Base-by-base conservation (phyloP, 2,797 vertebrate genomes). In the Scolopax rusticola region DNA sequence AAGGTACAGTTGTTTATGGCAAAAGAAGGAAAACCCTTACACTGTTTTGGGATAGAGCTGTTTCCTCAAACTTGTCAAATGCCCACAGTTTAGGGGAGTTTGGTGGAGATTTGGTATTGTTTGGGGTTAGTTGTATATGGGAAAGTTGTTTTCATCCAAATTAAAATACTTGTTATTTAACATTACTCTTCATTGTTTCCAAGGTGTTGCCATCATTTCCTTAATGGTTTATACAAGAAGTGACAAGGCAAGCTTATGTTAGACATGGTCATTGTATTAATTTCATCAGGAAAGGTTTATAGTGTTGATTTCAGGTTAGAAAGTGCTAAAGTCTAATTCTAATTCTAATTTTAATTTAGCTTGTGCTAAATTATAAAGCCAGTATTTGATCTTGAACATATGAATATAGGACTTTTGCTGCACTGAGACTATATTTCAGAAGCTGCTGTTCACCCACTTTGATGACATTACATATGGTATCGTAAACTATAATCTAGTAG, bases 401-500 rank as follows among this genome's bases (percentile, higher is more conserved):
- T 12, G 9, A 82, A 64, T 76, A 79, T 28, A 93, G 25, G 12
- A 13, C 23, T 95, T 84, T 70, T 40, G 24, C 40, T 93, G 59
- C 41, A 13, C 6, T 0, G 9, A 73, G 36, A 27, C 12, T 83
- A 48, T 92, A 87, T 88, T 96, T 97, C 82, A 84, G 79, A 90
- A 60, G 36, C 30, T 84, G 69, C 53, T 75, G 2, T 90, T 84
- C 40, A 43, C 5, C 61, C 23, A 74, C 14, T 94, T 84, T 87
- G 76, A 79, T 95, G 84, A 57, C 28, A 15, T 91, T 87, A 81
- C 41, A 92, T 91, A 81, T 56, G n/a, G 68, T 86, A 56, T 78
- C 18, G 38, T 93, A 95, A 95, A 93, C 50, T 67, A 47, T 86
- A 90, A 47, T 57, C 63, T 77, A 81, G 71, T 54, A 75, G 45